phyloP scores from a whole-genome alignment of 23 tunicate genomes.

The Trididemnum miniatum region DNA sequence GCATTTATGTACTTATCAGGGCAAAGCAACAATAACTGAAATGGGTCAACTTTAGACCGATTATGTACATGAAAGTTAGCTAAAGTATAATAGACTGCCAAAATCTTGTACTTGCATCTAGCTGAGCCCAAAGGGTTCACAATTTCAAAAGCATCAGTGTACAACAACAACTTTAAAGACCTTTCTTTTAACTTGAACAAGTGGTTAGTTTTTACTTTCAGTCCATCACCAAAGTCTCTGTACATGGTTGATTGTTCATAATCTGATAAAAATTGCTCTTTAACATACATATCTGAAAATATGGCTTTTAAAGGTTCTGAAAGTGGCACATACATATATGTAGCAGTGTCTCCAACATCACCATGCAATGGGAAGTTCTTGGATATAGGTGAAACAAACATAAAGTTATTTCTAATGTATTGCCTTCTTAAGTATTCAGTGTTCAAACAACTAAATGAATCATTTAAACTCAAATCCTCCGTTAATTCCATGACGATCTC shows the following conservation, averaged over 20 bases:
- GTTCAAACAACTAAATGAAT: background rate
- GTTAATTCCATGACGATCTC: background rate
- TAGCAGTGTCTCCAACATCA: background rate
- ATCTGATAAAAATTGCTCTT: slow-evolving; percentile 31
- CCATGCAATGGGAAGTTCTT: background rate
- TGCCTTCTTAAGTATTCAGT: background rate
- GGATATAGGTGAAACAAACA: background rate
- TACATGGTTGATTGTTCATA: background rate
- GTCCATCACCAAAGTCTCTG: background rate
- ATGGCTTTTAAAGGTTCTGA: slow-evolving; percentile 21
- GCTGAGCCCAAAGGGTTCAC: slow-evolving; percentile 37
- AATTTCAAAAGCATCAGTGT: slow-evolving; percentile 47
- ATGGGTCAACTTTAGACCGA: slow-evolving; percentile 30
- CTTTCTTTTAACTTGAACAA: background rate
- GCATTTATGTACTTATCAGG: slow-evolving; percentile 8
- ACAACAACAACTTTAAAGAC: slow-evolving; percentile 9
- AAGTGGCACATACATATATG: slow-evolving; percentile 33
- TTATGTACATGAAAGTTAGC: slow-evolving; percentile 23
- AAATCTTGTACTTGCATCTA: slow-evolving; percentile 30
- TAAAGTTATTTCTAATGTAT: background rate
- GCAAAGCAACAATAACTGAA: slow-evolving; percentile 44
- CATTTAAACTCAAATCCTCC: background rate
- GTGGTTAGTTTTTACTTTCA: background rate
- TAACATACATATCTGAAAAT: slow-evolving; percentile 3
- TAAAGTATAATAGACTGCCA: slow-evolving; percentile 37